Conservation (phyloP, 2,797 vertebrate species). For the Muscicapa striata region DNA sequence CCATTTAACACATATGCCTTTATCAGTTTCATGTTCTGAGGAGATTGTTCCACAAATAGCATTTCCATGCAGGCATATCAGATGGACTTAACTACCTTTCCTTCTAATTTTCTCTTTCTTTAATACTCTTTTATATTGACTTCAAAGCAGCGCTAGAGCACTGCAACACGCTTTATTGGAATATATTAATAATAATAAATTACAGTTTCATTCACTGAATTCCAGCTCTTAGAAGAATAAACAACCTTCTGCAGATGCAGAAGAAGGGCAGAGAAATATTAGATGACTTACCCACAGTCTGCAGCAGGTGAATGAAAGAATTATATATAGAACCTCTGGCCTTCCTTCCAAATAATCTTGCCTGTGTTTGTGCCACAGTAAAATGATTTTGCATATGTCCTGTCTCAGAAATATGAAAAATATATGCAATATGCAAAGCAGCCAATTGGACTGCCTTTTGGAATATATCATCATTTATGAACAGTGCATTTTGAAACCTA, state of each 20-base stretch:
- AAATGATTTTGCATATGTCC: conserved; percentile 50
- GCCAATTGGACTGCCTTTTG: conserved; percentile 45
- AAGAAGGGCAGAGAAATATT: conserved; percentile 39
- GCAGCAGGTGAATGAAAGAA: conserved; percentile 28
- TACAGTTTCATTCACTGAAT: conserved; percentile 21
- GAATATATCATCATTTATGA: conserved; percentile 56
- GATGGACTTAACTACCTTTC: not conserved
- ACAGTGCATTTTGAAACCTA: conserved; percentile 35
- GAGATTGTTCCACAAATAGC: not conserved
- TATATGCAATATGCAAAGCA: conserved; percentile 60
- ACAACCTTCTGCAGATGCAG: not conserved
- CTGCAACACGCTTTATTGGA: conserved; percentile 16
- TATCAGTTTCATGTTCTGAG: not conserved
- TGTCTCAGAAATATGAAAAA: conserved; percentile 49
- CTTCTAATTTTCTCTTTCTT: not conserved
- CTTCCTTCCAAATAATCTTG: conserved; percentile 43
- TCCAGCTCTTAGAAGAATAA: conserved; percentile 20
- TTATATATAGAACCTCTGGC: conserved; percentile 33
- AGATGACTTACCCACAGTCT: not conserved
- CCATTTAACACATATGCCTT: not conserved
- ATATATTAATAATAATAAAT: conserved; percentile 43
- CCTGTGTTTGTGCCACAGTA: conserved; percentile 21
- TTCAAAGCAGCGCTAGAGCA: conserved; percentile 16
- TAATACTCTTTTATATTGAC: not conserved
- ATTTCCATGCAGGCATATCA: not conserved